Conservation (phyloP, 2,888 invertebrate genomes). For the Chrysomela aeneicollis region DNA sequence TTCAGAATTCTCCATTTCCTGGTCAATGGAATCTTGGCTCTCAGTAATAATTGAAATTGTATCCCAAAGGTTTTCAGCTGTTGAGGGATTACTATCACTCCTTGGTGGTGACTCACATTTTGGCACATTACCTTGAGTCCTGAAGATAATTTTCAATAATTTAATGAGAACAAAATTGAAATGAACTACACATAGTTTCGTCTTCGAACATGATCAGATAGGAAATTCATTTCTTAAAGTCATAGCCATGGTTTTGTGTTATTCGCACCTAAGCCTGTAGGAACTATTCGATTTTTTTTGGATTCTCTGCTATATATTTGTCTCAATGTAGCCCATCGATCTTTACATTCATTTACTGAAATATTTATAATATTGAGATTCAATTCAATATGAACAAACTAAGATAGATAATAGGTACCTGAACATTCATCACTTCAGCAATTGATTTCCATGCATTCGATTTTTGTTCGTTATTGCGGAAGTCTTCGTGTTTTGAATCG, state of each 20-base stretch:
- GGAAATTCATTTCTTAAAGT: not conserved
- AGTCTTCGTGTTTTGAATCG: not conserved
- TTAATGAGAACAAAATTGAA: too few species aligned
- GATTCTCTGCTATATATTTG: not conserved
- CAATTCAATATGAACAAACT: too few species aligned
- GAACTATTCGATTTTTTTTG: not conserved
- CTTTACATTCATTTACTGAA: slow-evolving; percentile 4
- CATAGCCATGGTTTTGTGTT: not conserved
- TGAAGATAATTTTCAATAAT: not conserved
- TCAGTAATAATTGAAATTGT: too few species aligned
- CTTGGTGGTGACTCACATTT: too few species aligned
- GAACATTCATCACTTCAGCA: not conserved
- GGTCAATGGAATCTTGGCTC: too few species aligned
- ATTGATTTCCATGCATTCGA: slow-evolving; percentile 5
- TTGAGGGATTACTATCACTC: too few species aligned
- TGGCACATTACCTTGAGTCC: not conserved
- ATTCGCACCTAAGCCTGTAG: not conserved
- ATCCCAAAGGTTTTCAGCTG: too few species aligned
- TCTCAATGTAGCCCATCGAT: slow-evolving; percentile 2
- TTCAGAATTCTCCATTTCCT: too few species aligned
- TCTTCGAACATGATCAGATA: not conserved
- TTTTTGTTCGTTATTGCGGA: not conserved
- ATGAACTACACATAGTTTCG: not conserved
- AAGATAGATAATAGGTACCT: too few species aligned
- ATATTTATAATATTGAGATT: too few species aligned